Evolutionary conservation across 35 echinoderm and acorn worm species (phyloP).

Genomic region (Chiridota heheva): DNA sequence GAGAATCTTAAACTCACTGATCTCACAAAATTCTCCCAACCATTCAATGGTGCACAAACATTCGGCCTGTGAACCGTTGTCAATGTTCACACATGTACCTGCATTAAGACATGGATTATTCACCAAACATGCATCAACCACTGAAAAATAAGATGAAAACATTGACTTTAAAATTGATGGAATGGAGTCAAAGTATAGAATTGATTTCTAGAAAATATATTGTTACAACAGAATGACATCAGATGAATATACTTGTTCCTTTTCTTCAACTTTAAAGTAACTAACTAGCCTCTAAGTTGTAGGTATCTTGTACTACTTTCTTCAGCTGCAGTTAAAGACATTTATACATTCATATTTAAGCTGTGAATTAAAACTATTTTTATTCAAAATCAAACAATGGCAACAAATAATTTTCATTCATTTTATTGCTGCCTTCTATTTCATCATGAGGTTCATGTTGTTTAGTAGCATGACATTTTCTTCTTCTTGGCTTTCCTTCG

Average conservation of each 20-base stretch:
- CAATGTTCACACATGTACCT: conserved; percentile 50
- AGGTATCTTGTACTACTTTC: too few species aligned
- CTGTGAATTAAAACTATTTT: too few species aligned
- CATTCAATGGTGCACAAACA: conserved; percentile 59
- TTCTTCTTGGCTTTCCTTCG: too few species aligned
- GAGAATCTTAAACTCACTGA: conserved; percentile 28
- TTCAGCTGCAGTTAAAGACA: too few species aligned
- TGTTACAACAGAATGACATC: background rate
- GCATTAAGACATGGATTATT: conserved; percentile 59
- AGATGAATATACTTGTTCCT: background rate
- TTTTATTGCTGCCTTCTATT: too few species aligned
- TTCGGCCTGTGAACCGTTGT: conserved; percentile 19
- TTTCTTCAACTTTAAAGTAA: too few species aligned
- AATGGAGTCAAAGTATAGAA: background rate
- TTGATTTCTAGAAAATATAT: background rate
- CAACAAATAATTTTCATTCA: too few species aligned
- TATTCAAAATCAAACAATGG: too few species aligned
- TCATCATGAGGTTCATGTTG: too few species aligned
- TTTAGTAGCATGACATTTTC: too few species aligned
- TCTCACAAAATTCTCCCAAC: conserved; percentile 55
- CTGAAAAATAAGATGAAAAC: conserved; percentile 27
- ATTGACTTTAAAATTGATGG: background rate
- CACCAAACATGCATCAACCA: conserved; percentile 40
- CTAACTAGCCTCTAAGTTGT: too few species aligned
- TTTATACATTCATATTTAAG: too few species aligned